Evolutionary conservation across 2,797 vertebrate genomes (phyloP).

Genomic region (Mionectes olivaceus): DNA sequence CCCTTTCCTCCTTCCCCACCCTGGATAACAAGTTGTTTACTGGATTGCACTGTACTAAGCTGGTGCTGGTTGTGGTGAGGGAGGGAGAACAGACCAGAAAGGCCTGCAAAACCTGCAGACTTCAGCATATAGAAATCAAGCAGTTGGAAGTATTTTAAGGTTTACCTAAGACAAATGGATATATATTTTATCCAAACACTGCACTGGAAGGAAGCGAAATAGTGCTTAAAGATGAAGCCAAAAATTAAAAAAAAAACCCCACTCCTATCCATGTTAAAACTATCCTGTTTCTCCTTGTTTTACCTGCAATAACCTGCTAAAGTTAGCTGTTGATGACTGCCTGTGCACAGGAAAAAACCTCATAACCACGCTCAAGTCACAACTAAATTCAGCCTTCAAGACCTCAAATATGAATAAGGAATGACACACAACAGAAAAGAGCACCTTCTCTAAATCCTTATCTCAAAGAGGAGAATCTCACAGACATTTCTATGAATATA

Average conservation of each 20-base stretch:
- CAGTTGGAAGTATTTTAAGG: neutral
- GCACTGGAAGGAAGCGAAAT: neutral
- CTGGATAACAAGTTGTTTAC: neutral
- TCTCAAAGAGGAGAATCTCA: neutral
- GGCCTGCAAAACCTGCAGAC: neutral
- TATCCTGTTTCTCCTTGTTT: neutral
- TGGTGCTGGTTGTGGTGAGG: neutral
- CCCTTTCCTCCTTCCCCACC: neutral
- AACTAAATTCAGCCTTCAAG: neutral
- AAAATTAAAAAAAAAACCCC: rapidly evolving
- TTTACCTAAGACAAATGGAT: neutral
- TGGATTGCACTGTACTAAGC: neutral
- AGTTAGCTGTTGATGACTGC: neutral
- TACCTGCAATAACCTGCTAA: neutral
- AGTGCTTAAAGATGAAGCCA: neutral
- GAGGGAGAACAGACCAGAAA: neutral
- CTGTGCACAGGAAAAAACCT: neutral
- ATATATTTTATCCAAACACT: neutral
- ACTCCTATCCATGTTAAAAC: neutral
- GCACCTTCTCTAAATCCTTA: neutral
- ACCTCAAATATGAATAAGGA: neutral
- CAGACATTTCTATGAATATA: neutral
- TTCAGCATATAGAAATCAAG: neutral
- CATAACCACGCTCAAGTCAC: neutral
- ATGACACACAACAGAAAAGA: neutral